Base-by-base conservation (phyloP, 1,140 invertebrate species). In the Pachypsylla venusta region DNA sequence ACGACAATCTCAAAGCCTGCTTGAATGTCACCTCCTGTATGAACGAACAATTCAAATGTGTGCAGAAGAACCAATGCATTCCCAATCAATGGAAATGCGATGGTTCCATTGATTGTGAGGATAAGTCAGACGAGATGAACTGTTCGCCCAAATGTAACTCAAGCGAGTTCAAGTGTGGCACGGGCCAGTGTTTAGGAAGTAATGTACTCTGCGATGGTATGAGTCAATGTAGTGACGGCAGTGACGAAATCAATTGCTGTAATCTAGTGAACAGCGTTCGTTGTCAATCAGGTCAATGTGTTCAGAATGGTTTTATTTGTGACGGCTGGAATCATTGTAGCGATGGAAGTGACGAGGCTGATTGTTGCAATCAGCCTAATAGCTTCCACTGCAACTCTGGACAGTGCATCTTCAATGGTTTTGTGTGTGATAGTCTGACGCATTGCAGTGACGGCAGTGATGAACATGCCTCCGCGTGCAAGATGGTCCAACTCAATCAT, bases 11-110 rank as follows among this genome's bases (percentile, higher is more conserved):
- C 57, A 76, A 75, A 56, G 81, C 79, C 2, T 93, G 90, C 64
- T 74, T 79, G 13, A 74, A 79, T 4, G 74, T 81, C 1, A 85
- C 86, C 1, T 81, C 80, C 4, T 84, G 82, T 67, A 69, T 66
- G 2, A 71, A 72, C 1, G 78, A 84, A 64, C 80, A 86, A 63
- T 91, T 89, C 62, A 75, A 77, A 48, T 91, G 87, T 62, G n/a
- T n/a, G 0, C 70, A 72, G 0, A 71, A 68, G 13, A 69, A 71
- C 2, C 80, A 84, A 61, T 96, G 93, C 70, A 89, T 96, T 61
- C 89, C 90, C 0, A 71, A 75, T 0, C 75, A 77, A 0, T 94
- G 90, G 89, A 82, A 81, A 53, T 93, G 90, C 70, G 90, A 93
- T 70, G 81, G 81, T 0, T 82, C 87, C 60, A 75, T 74, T 30